Evolutionary conservation across 2,797 vertebrate genomes (phyloP).

Genomic region (Cuniculus paca): DNA sequence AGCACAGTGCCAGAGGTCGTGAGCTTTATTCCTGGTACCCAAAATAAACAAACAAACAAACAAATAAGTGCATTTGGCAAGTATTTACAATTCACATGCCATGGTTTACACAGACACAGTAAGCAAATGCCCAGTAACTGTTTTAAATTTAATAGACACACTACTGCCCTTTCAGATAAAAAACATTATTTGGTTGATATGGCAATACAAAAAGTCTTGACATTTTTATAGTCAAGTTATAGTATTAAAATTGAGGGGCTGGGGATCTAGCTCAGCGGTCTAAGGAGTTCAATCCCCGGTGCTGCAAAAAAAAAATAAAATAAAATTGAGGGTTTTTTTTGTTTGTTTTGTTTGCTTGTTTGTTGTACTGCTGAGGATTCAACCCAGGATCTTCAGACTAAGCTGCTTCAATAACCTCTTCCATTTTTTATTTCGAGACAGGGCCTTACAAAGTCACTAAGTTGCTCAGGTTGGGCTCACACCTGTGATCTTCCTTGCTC

Average conservation of each 20-base stretch:
- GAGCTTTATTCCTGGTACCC: no score
- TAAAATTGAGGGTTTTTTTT: background rate
- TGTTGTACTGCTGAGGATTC: background rate
- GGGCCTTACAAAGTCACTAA: background rate
- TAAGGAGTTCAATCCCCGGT: no score
- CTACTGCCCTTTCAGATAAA: slow-evolving; percentile 8
- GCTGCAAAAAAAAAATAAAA: no score
- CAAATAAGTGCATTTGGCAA: background rate
- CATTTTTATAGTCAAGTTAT: background rate
- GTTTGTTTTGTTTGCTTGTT: background rate
- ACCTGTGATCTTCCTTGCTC: background rate
- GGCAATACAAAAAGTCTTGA: background rate
- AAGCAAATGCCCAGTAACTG: background rate
- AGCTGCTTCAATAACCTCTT: background rate
- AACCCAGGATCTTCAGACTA: background rate
- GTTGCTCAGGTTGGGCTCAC: background rate
- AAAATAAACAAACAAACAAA: no score
- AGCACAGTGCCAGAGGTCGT: no score
- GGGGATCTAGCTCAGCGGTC: no score
- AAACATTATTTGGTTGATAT: background rate
- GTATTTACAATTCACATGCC: background rate
- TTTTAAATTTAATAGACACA: slow-evolving; percentile 1
- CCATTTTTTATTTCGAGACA: background rate
- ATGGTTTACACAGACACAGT: background rate
- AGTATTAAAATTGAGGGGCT: background rate